Conservation (phyloP, 2,797 vertebrate species). For the Gila robusta region DNA sequence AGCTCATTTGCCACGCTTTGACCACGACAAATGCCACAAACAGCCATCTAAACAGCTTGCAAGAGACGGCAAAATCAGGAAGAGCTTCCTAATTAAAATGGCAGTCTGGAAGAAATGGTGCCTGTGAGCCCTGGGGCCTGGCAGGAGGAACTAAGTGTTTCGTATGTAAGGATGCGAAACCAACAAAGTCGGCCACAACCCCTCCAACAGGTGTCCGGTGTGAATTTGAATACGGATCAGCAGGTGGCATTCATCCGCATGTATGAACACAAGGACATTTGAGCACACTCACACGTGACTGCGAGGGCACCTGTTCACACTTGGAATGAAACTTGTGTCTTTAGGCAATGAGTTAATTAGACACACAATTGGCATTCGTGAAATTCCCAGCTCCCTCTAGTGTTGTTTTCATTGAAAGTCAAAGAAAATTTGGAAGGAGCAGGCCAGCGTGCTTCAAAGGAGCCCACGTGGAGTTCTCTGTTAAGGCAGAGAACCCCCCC, state of each 20-base stretch:
- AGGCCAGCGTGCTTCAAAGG: conserved; percentile 16
- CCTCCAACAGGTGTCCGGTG: conserved; percentile 35
- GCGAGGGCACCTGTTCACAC: conserved; percentile 61
- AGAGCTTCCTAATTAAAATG: conserved; percentile 53
- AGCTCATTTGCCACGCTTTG: conserved; percentile 56
- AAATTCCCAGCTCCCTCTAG: conserved; percentile 59
- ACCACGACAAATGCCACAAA: conserved; percentile 47
- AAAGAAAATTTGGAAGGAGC: conserved; percentile 50
- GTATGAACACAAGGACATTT: conserved; percentile 12
- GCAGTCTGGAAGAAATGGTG: conserved; percentile 40
- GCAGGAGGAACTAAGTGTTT: conserved; percentile 13
- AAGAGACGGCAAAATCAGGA: conserved; percentile 28
- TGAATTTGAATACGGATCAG: conserved; percentile 40
- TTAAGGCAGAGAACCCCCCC: neutral
- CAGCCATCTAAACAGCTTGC: conserved; percentile 46
- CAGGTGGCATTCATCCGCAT: conserved; percentile 39
- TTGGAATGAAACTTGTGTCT: conserved; percentile 58
- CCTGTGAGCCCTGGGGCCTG: conserved; percentile 41
- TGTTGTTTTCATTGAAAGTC: conserved; percentile 60
- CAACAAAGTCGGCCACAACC: conserved; percentile 1
- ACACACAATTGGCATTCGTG: conserved; percentile 57
- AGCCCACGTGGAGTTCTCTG: conserved; percentile 31
- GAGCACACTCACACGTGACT: conserved; percentile 6
- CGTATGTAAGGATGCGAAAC: neutral
- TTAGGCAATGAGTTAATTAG: conserved; percentile 75